Conservation (phyloP, 2,113 vertebrate genomes). For the Plotosus lineatus region DNA sequence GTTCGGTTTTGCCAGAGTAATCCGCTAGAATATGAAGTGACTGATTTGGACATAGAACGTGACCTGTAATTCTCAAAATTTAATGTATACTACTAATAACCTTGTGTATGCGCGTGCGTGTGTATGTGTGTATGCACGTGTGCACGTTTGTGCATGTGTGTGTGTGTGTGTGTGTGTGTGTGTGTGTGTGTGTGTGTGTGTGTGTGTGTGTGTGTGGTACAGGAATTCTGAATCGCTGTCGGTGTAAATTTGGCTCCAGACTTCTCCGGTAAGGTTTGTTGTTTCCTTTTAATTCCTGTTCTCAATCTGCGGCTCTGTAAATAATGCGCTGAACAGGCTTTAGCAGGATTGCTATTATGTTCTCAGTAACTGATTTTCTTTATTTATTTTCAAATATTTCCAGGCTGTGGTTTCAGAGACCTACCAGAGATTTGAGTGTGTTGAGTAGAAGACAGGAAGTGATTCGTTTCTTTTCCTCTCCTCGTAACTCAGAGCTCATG, state of each 20-base stretch:
- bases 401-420: constrained; percentile 89
- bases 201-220: constrained; percentile 5
- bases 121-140: no score
- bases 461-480: constrained; percentile 86
- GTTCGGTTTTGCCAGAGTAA: no score
- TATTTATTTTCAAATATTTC: no score
- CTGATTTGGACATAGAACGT: no score
- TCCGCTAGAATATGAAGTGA: no score
- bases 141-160: no score
- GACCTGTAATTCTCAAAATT: no score
- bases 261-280: constrained; percentile 67
- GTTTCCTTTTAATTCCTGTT: not conserved
- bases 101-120: no score
- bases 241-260: constrained; percentile 72
- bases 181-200: not conserved
- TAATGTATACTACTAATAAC: no score
- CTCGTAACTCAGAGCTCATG: constrained; percentile 81
- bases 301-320: not conserved
- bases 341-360: not conserved
- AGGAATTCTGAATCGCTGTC: constrained; percentile 75
- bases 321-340: not conserved
- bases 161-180: no score
- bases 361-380: no score
- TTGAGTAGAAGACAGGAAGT: constrained; percentile 87
- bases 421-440: constrained; percentile 79